These are phyloP conservation scores for Sebastes vulpes DNA, from an alignment of 2,797 vertebrate genomes.

Conservation along the genomic window DNA sequence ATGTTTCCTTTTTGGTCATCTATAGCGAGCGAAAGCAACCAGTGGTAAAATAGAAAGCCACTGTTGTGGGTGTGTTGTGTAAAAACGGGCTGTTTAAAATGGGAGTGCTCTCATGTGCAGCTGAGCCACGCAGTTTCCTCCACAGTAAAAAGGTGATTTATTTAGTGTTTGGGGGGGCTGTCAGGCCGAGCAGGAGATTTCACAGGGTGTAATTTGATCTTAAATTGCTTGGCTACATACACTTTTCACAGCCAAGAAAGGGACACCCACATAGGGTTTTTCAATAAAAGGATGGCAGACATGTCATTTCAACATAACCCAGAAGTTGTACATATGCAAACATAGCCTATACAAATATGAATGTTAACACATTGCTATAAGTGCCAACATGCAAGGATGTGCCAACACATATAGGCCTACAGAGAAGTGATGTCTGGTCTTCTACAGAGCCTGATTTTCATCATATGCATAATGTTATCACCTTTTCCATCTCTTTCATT, in stretches of 20 bases:
- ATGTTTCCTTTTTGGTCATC: conserved; percentile 33
- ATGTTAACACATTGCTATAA: conserved; percentile 29
- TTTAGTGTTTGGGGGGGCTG: conserved; percentile 63
- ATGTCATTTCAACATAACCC: conserved; percentile 36
- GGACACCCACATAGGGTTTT: conserved; percentile 42
- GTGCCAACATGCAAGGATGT: conserved; percentile 28
- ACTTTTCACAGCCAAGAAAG: conserved; percentile 43
- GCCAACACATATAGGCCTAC: conserved; percentile 8
- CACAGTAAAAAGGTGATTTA: conserved; percentile 74
- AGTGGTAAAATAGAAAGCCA: conserved; percentile 14
- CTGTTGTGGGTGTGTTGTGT: conserved; percentile 44
- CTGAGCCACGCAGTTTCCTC: conserved; percentile 52
- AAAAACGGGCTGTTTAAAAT: conserved; percentile 62
- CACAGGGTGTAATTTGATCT: conserved; percentile 70
- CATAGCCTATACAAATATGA: conserved; percentile 16
- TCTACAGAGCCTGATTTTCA: background rate
- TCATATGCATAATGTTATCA: background rate
- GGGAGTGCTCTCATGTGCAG: conserved; percentile 57
- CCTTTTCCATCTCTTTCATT: conserved; percentile 4
- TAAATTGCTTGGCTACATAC: conserved; percentile 66
- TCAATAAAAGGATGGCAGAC: conserved; percentile 36
- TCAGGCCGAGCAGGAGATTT: conserved; percentile 53
- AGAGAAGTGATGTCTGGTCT: conserved; percentile 15
- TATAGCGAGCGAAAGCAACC: conserved; percentile 17
- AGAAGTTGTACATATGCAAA: conserved; percentile 42